A percentile compares a stretch with the other conserved stretches of the same genome.
These are phyloP conservation scores for Catocala fraxini DNA, from an alignment of 2,888 invertebrate species.

Conservation along the genomic window DNA sequence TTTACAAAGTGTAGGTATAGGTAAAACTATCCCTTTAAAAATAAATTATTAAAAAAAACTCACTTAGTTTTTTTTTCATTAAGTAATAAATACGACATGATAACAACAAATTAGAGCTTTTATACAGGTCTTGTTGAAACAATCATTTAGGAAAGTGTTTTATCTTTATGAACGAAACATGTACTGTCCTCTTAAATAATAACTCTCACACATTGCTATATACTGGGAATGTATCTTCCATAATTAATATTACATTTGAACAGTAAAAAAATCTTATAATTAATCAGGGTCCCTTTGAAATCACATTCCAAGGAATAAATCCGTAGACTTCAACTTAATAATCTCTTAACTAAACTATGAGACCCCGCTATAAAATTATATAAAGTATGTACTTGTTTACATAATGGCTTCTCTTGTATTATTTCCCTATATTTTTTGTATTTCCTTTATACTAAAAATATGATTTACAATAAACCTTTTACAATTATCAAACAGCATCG, in stretches of 20 bases:
- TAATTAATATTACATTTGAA: slow-evolving; percentile 35
- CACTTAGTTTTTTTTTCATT: slow-evolving; percentile 67
- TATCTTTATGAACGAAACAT: slow-evolving; percentile 23
- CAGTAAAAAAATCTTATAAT: slow-evolving; percentile 35
- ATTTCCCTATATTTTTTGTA: slow-evolving; percentile 3
- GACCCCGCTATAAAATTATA: slow-evolving; percentile 40
- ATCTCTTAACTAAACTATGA: slow-evolving; percentile 36
- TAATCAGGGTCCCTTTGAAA: slow-evolving; percentile 40
- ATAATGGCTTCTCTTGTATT: slow-evolving; percentile 34
- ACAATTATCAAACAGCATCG: slow-evolving; percentile 38
- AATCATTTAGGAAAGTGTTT: slow-evolving; percentile 50
- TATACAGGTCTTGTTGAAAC: slow-evolving; percentile 59
- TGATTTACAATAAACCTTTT: slow-evolving; percentile 21
- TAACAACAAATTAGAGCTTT: slow-evolving; percentile 72
- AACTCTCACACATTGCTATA: slow-evolving; percentile 29
- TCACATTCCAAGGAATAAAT: slow-evolving; percentile 22
- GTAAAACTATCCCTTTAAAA: slow-evolving; percentile 76
- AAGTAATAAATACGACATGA: slow-evolving; percentile 80
- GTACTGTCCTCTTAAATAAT: slow-evolving; percentile 29
- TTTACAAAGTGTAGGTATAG: slow-evolving; percentile 55
- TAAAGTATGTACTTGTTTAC: slow-evolving; percentile 33
- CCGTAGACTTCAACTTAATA: slow-evolving; percentile 27
- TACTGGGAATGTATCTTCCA: slow-evolving; percentile 47
- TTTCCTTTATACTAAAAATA: slow-evolving; percentile 17
- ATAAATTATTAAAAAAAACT: slow-evolving; percentile 82